Percentiles rank a stretch among this genome's conserved stretches.
These are phyloP conservation scores for Arbacia lixula DNA, from an alignment of 53 echinoderm and acorn worm genomes.

Conservation along the genomic window DNA sequence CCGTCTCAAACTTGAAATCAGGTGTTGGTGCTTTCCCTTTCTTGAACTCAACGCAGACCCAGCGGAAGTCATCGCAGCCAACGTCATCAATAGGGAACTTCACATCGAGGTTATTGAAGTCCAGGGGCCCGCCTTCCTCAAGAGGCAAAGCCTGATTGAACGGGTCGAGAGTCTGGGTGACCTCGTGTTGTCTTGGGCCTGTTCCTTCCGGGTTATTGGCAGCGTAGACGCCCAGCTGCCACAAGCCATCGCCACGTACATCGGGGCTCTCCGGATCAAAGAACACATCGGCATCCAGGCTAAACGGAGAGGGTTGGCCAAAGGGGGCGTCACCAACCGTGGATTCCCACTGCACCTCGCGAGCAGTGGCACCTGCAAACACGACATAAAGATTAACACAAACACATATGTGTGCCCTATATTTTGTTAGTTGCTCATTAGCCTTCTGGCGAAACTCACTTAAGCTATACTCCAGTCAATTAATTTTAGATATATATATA, in stretches of 20 bases:
- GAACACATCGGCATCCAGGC: slow-evolving; percentile 65
- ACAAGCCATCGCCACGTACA: slow-evolving; percentile 76
- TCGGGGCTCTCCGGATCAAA: slow-evolving; percentile 61
- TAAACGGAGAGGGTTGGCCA: slow-evolving; percentile 73
- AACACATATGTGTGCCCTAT: too few species aligned
- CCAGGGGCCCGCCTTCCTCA: slow-evolving; percentile 70
- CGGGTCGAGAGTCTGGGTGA: slow-evolving; percentile 71
- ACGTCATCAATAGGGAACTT: slow-evolving; percentile 72
- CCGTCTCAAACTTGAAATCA: slow-evolving; percentile 73
- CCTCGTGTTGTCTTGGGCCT: slow-evolving; percentile 71
- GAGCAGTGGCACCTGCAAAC: slow-evolving; percentile 34
- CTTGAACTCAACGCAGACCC: slow-evolving; percentile 86
- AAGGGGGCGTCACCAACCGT: slow-evolving; percentile 18
- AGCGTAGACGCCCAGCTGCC: slow-evolving; percentile 82
- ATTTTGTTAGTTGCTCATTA: too few species aligned
- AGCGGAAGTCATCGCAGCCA: slow-evolving; percentile 79
- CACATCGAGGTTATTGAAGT: slow-evolving; percentile 69
- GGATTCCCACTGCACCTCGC: slow-evolving; percentile 21
- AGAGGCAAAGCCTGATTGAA: slow-evolving; percentile 65
- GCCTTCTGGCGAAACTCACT: too few species aligned
- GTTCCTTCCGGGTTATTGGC: slow-evolving; percentile 63
- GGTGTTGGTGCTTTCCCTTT: slow-evolving; percentile 78
- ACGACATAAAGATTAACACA: too few species aligned
- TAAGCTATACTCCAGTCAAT: too few species aligned
- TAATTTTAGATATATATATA: too few species aligned